Base-by-base conservation (phyloP, 2,113 vertebrate genomes). In the Patagioenas fasciata region DNA sequence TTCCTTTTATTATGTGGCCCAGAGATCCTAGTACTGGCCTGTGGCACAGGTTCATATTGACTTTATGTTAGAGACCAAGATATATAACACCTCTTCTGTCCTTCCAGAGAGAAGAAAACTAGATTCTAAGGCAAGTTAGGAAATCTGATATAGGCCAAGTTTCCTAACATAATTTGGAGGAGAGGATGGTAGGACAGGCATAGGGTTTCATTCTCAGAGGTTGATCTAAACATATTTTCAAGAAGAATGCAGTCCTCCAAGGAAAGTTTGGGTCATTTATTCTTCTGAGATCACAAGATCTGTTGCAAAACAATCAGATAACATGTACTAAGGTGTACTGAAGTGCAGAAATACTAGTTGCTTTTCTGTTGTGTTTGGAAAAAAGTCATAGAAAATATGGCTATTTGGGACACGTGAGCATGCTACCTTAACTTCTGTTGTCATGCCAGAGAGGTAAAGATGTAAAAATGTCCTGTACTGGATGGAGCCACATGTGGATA, bases 251-350 rank as follows among this genome's bases (percentile, higher is more conserved):
- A 4, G 5, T 2, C 5, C 24, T 62, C 32, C 40, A 47, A 69
- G 21, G 32, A 61, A 56, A 51, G 3, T 60, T 58, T 44, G 16
- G 6, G 10, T 73, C 3, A 34, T 47, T 61, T 78, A 13, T 47
- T 78, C 19, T 71, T 58, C 44, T 53, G 53, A 93, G 25, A 67
- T 67, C 11, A 31, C 28, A 51, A 47, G 14, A 62, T 56, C 20
- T 64, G 7, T 23, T 38, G 14, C 17, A 19, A 17, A 69, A 61
- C 14, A 57, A 18, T 20, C 25, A 29, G 44, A 15, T 29, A 74
- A 28, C 7, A 34, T 9, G 1, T 1, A 4, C 1, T 40, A 64
- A 51, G 13, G 4, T 8, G 11, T 62, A 31, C 3, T 40, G 14
- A 57, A 61, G 4, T 74, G 4, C 15, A 42, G 32, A 91, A 91